Percentiles rank a stretch among this genome's conserved stretches.
Conservation (phyloP, 2,113 vertebrate genomes). For the Trematomus loennbergii region DNA sequence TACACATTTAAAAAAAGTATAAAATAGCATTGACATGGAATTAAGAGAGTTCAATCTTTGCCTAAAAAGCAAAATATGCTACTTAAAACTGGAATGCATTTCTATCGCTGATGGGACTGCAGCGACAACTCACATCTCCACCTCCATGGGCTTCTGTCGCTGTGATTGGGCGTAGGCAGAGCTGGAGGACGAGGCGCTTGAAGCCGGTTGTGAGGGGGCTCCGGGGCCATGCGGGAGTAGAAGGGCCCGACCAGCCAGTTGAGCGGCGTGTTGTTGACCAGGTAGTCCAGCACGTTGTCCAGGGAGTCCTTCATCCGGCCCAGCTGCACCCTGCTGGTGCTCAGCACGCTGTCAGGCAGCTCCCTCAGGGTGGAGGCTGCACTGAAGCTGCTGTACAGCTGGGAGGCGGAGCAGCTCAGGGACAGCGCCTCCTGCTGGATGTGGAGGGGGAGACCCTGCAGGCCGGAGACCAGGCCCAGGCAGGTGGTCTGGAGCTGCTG, state of each 20-base stretch:
- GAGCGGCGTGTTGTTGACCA: slow-evolving; percentile 96
- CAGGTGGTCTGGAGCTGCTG: slow-evolving; percentile 94
- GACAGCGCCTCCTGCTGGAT: slow-evolving; percentile 88
- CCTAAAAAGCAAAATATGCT: neutral
- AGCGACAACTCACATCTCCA: slow-evolving; percentile 70
- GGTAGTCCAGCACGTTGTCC: slow-evolving; percentile 92
- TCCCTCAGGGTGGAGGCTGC: slow-evolving; percentile 84
- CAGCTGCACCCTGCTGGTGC: slow-evolving; percentile 87
- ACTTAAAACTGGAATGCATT: neutral
- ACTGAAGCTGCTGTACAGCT: slow-evolving; percentile 85
- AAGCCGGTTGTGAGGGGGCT: rapidly evolving
- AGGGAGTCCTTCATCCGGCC: slow-evolving; percentile 88
- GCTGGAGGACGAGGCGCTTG: slow-evolving; percentile 47
- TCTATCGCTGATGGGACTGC: slow-evolving; percentile 1
- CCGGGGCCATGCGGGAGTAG: slow-evolving; percentile 75
- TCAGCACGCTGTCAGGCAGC: slow-evolving; percentile 85
- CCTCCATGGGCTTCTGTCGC: slow-evolving; percentile 22
- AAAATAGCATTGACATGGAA: neutral
- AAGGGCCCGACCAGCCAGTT: slow-evolving; percentile 98
- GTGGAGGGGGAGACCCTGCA: slow-evolving; percentile 90
- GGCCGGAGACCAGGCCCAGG: slow-evolving; percentile 83
- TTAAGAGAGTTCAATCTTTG: neutral
- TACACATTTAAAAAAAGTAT: no score
- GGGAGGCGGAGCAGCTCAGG: slow-evolving; percentile 83
- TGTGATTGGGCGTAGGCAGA: neutral